phyloP scores from a whole-genome alignment of 2,797 vertebrate species.

The Esox masquinongy region DNA sequence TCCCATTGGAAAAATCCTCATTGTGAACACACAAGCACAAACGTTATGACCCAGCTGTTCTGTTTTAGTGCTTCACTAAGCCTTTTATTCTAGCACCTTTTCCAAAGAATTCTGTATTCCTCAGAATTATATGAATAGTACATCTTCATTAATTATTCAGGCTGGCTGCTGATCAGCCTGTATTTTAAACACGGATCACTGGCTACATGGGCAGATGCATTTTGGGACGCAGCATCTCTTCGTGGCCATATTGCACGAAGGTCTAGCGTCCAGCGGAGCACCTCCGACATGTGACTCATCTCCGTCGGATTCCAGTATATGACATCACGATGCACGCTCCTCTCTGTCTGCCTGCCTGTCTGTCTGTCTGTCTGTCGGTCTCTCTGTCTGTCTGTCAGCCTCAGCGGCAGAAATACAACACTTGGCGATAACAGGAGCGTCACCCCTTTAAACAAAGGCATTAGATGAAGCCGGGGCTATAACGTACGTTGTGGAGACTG shows the following conservation, averaged over 20 bases:
- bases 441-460: conserved; percentile 14
- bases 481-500: neutral
- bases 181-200: neutral
- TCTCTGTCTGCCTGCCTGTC: neutral
- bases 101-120: neutral
- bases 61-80: neutral
- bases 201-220: neutral
- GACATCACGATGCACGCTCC: conserved; percentile 70
- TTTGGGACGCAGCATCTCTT: conserved; percentile 26
- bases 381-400: conserved; percentile 8
- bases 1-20: neutral
- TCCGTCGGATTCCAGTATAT: conserved; percentile 63
- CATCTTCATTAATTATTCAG: neutral
- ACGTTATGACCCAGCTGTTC: neutral
- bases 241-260: conserved; percentile 21
- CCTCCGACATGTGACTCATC: conserved; percentile 74
- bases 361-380: conserved; percentile 5
- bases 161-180: neutral
- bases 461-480: conserved; percentile 7
- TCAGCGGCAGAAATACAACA: conserved; percentile 28
- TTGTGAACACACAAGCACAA: neutral
- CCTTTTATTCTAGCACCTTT: neutral
- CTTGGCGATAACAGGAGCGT: conserved; percentile 7
- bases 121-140: neutral
- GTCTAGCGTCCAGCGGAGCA: conserved; percentile 33